Percentiles rank a stretch among this genome's conserved stretches.
phyloP scores from a whole-genome alignment of 2,888 invertebrate species.

The Autographa gamma region DNA sequence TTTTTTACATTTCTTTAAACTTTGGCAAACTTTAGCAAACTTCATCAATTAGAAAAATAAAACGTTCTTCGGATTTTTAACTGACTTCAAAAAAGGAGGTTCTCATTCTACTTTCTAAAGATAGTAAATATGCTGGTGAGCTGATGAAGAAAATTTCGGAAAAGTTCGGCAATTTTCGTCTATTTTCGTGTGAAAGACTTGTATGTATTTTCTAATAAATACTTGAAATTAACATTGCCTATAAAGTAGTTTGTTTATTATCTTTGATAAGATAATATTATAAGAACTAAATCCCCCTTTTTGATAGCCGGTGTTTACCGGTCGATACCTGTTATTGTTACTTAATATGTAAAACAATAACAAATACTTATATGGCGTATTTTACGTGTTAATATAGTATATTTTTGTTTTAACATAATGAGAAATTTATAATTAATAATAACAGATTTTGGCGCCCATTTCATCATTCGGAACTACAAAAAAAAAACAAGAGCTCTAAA shows the following conservation, averaged over 20 bases:
- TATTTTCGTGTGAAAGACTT: neutral
- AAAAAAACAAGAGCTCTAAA: too few species aligned
- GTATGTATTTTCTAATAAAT: neutral
- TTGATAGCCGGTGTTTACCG: neutral
- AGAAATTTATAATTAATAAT: too few species aligned
- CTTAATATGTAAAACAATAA: neutral
- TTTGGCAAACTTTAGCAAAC: conserved; percentile 5
- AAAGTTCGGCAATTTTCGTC: neutral
- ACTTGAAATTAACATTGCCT: neutral
- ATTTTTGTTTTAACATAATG: too few species aligned
- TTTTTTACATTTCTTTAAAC: conserved; percentile 20
- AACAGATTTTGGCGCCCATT: too few species aligned
- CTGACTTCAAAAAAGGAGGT: too few species aligned
- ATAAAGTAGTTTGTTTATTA: neutral
- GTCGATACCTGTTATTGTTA: neutral
- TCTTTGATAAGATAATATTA: conserved; percentile 12
- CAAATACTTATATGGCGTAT: neutral
- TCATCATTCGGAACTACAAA: too few species aligned
- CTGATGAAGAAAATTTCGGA: too few species aligned
- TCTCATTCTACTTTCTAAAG: too few species aligned
- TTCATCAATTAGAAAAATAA: neutral
- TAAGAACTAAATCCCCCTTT: conserved; percentile 2
- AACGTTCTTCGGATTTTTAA: neutral
- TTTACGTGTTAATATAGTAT: too few species aligned
- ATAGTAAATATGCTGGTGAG: neutral